Base-by-base conservation (phyloP, 2,888 invertebrate species). In the Cosmia pyralina region DNA sequence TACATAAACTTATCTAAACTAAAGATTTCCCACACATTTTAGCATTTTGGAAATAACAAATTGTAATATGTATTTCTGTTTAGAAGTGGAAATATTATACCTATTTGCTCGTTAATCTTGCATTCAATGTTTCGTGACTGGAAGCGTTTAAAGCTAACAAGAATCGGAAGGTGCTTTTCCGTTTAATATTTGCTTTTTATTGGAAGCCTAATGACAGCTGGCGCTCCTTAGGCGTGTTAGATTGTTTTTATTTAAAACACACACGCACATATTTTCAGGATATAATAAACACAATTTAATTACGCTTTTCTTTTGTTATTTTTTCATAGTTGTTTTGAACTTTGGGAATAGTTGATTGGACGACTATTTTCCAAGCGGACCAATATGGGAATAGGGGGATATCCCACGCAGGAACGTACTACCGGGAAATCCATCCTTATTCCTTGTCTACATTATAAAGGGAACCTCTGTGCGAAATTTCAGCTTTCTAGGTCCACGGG, bases 131-230 rank as follows among this genome's bases (percentile, higher is more conserved):
- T 81, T 84, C 87, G 88, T 88, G 88, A 87, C 85, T 81, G 76
- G 63, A 70, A 77, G 66, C 70, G 81, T 83, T 64, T 85, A 83
- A 78, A 77, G 77, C 77, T 85, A 79, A 87, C 81, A 75, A 83
- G 77, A 83, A 79, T 83, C 78, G 80, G 82, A 86, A 80, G 83
- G 76, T 79, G 79, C 79, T 84, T 87, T 88, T 87, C 79, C 77
- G 77, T 80, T 87, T 75, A 10, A 75, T 81, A 83, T 87, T 88
- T 81, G 75, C 66, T 82, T 83, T 85, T 80, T 68, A 77, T 69
- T 80, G 50, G 69, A 82, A 87, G 82, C 78, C 77, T 87, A 86
- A 88, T 81, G 79, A 73, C 80, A 77, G 71, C 72, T 79, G 74
- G 75, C 76, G 76, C 79, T 80, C n/a, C 28, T 73, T 41, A 66